These are phyloP conservation scores for Drosophila watanabei DNA, from an alignment of 1,140 invertebrate genomes.

Conservation along the genomic window DNA sequence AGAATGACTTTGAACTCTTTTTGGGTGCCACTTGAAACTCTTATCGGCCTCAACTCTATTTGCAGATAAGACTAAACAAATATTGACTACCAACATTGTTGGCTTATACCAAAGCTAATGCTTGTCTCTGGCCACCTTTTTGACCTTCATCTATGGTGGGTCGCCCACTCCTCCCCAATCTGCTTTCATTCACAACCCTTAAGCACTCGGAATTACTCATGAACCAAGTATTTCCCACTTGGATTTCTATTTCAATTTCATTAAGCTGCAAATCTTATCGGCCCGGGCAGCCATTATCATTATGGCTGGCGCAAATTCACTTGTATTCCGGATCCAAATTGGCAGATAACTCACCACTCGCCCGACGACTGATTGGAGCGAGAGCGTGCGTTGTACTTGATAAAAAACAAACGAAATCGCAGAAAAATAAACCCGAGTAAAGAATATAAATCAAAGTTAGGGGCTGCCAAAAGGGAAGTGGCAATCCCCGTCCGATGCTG, in stretches of 20 bases:
- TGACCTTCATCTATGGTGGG: slow-evolving; percentile 1
- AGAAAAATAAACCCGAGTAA: slow-evolving; percentile 23
- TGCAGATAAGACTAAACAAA: slow-evolving; percentile 19
- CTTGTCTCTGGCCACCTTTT: background rate
- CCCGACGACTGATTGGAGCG: background rate
- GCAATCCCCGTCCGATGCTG: slow-evolving; percentile 27
- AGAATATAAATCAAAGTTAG: slow-evolving; percentile 56
- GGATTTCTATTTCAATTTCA: slow-evolving; percentile 39
- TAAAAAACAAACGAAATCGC: slow-evolving; percentile 21
- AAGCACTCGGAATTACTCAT: slow-evolving; percentile 23
- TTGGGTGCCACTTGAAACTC: slow-evolving; percentile 1
- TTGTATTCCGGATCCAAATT: slow-evolving; percentile 32
- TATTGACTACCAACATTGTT: slow-evolving; percentile 3
- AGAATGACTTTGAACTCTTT: slow-evolving; percentile 8
- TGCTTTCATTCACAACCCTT: slow-evolving; percentile 27
- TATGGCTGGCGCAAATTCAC: slow-evolving; percentile 19
- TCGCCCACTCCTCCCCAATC: background rate
- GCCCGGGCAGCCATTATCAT: slow-evolving; percentile 23
- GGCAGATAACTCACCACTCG: slow-evolving; percentile 37
- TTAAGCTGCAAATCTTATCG: slow-evolving; percentile 42
- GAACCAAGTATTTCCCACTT: slow-evolving; percentile 13
- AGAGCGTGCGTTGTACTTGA: slow-evolving; percentile 30
- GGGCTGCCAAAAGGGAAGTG: slow-evolving; percentile 26
- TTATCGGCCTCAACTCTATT: slow-evolving; percentile 7
- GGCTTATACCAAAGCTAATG: slow-evolving; percentile 9